Evolutionary conservation across 2,113 vertebrate species (phyloP).

Genomic region (Hiodon alosoides): DNA sequence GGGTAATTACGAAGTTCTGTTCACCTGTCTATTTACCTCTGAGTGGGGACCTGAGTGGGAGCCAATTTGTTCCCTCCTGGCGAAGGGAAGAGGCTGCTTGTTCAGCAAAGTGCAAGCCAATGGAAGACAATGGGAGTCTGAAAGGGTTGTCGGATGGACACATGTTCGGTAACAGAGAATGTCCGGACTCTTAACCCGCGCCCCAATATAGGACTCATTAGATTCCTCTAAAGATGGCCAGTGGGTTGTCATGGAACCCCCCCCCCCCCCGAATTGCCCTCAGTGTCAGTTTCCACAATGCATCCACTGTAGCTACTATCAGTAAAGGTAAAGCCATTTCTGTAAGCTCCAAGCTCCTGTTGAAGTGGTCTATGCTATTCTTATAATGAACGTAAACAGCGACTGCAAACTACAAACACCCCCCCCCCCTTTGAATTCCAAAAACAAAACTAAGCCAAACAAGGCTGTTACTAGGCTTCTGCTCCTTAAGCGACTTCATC

Average conservation of each 20-base stretch:
- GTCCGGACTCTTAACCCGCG: not conserved
- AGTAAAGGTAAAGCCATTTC: not conserved
- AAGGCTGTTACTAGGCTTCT: no score
- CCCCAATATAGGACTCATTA: no score
- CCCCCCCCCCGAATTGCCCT: no score
- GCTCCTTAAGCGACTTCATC: no score
- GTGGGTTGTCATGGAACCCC: no score
- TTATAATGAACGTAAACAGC: not conserved
- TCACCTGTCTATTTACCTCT: slow-evolving; percentile 7
- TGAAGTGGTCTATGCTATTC: not conserved
- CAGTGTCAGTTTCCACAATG: no score
- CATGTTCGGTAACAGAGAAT: not conserved
- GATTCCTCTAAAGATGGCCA: no score
- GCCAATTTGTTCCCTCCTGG: slow-evolving; percentile 2
- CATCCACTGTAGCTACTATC: not conserved
- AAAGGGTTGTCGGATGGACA: not conserved
- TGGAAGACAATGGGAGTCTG: not conserved
- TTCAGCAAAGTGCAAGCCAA: slow-evolving; percentile 2
- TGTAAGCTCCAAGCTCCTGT: not conserved
- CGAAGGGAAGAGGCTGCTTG: not conserved
- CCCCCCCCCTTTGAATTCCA: no score
- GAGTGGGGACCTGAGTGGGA: not conserved
- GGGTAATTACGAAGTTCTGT: not conserved
- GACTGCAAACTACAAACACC: no score
- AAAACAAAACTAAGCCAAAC: no score